Percentiles rank a stretch among this genome's conserved stretches.
Evolutionary conservation across 2,888 invertebrate species (phyloP).

Genomic region (Meiosimyza platycephala): DNA sequence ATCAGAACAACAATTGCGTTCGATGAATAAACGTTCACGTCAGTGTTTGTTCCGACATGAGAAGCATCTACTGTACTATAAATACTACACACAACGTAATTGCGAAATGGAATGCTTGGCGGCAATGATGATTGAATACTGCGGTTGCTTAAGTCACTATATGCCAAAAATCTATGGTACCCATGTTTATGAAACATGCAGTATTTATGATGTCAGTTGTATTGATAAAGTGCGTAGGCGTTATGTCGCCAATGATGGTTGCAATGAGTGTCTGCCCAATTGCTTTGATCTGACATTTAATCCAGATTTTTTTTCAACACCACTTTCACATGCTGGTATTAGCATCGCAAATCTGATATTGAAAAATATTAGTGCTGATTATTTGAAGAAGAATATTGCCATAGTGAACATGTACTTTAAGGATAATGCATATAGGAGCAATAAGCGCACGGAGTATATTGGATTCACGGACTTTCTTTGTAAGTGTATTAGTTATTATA

Average conservation of each 20-base stretch:
- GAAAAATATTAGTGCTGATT: slow-evolving; percentile 46
- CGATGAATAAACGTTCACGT: slow-evolving; percentile 62
- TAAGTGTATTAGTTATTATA: slow-evolving; percentile 55
- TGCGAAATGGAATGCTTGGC: slow-evolving; percentile 85
- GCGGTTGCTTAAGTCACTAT: slow-evolving; percentile 59
- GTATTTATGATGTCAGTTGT: slow-evolving; percentile 75
- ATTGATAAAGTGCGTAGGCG: slow-evolving; percentile 50
- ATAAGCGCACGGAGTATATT: slow-evolving; percentile 80
- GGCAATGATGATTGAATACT: slow-evolving; percentile 70
- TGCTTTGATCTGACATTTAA: slow-evolving; percentile 80
- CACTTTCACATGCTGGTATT: slow-evolving; percentile 59
- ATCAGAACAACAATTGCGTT: slow-evolving; percentile 52
- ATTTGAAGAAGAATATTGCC: slow-evolving; percentile 73
- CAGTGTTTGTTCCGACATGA: slow-evolving; percentile 80
- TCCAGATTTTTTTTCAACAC: slow-evolving; percentile 72
- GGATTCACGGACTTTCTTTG: slow-evolving; percentile 85
- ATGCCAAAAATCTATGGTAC: slow-evolving; percentile 73
- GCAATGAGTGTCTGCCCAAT: slow-evolving; percentile 73
- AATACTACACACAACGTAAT: slow-evolving; percentile 81
- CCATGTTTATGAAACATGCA: slow-evolving; percentile 76
- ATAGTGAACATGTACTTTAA: slow-evolving; percentile 80
- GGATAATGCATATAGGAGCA: slow-evolving; percentile 77
- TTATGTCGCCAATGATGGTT: slow-evolving; percentile 22
- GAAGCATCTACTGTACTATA: slow-evolving; percentile 73
- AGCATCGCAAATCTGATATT: slow-evolving; percentile 39